These are phyloP conservation scores for Archips crataeganus DNA, from an alignment of 2,888 invertebrate species.

Conservation along the genomic window DNA sequence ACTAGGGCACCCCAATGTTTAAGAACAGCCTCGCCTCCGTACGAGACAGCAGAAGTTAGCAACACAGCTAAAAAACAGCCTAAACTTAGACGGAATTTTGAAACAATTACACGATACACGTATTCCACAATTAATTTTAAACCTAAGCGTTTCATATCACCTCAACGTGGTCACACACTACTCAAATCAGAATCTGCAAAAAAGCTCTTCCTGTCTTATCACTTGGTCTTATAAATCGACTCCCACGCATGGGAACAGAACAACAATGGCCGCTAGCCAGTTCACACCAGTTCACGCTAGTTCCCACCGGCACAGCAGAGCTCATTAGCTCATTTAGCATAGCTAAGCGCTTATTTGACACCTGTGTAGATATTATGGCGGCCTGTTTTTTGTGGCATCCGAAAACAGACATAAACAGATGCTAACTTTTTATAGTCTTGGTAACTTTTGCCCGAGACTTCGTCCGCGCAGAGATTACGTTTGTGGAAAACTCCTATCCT, in stretches of 20 bases:
- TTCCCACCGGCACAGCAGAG: slow-evolving; percentile 48
- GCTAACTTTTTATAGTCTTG: neutral
- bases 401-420: neutral
- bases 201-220: slow-evolving; percentile 9
- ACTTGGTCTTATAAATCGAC: slow-evolving; percentile 6
- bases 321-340: slow-evolving; percentile 61
- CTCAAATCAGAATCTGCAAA: neutral
- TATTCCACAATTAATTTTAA: too few species aligned
- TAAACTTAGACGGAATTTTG: too few species aligned
- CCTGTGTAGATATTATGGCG: neutral
- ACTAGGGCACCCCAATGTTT: too few species aligned
- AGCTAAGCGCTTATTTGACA: slow-evolving; percentile 11
- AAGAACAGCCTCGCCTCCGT: too few species aligned
- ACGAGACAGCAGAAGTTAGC: too few species aligned
- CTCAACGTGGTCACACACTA: slow-evolving; percentile 1
- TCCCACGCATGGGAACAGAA: slow-evolving; percentile 65
- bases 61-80: too few species aligned
- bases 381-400: slow-evolving; percentile 6
- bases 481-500: too few species aligned
- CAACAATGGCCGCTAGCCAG: slow-evolving; percentile 67
- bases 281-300: slow-evolving; percentile 37
- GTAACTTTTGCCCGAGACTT: too few species aligned
- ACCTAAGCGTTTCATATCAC: neutral
- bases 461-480: too few species aligned
- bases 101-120: too few species aligned